Percentiles rank a stretch among this genome's conserved stretches.
These are phyloP conservation scores for Calliopum simillimum DNA, from an alignment of 2,888 invertebrate species.

Conservation along the genomic window DNA sequence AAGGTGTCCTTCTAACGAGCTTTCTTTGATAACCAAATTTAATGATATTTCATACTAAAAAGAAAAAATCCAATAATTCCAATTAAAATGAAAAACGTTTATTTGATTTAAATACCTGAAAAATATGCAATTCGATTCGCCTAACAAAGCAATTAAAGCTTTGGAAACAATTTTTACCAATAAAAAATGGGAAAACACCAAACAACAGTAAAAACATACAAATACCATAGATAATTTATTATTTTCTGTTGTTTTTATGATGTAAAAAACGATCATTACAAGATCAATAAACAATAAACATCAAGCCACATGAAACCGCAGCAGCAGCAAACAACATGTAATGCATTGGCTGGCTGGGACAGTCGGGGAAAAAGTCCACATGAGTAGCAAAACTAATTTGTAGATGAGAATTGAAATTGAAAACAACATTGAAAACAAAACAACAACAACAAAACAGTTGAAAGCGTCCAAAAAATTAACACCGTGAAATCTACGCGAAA, in stretches of 20 bases:
- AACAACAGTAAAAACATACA: constrained; percentile 1
- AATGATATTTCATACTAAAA: no score
- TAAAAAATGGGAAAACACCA: not conserved
- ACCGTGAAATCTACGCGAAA: constrained; percentile 46
- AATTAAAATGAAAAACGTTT: no score
- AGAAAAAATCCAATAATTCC: no score
- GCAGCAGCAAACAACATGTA: not conserved
- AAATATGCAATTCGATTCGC: not conserved
- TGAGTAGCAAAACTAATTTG: constrained; percentile 52
- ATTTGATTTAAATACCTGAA: not conserved
- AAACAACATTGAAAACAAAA: not conserved
- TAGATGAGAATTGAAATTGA: constrained; percentile 37
- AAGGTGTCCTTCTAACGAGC: no score
- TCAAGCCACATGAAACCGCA: not conserved
- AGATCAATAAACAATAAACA: constrained; percentile 6
- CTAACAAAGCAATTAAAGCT: not conserved
- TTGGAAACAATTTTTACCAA: no score
- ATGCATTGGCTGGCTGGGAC: not conserved
- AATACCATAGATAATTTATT: constrained; percentile 8
- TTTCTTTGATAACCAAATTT: no score
- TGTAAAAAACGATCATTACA: constrained; percentile 23
- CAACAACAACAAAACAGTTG: not conserved
- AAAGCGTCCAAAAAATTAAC: constrained; percentile 44
- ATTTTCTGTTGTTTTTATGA: not conserved
- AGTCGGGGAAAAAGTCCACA: constrained; percentile 39